Percentiles rank a stretch among this genome's conserved stretches.
These are phyloP conservation scores for Sepiola atlantica DNA, from an alignment of 2,888 invertebrate species.

Conservation along the genomic window DNA sequence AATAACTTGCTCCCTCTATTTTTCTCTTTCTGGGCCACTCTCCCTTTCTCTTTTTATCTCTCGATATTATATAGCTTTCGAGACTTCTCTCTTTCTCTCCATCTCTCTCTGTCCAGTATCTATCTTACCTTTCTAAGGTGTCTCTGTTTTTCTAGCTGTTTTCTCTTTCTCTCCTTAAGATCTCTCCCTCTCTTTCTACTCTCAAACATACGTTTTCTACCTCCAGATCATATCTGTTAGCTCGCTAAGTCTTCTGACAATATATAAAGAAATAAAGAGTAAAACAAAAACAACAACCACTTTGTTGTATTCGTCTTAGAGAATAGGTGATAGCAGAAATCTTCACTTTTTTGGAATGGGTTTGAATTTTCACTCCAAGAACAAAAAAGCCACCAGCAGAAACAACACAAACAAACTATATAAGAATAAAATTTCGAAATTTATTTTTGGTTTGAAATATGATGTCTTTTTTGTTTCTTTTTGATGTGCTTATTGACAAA, in stretches of 20 bases:
- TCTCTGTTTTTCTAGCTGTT: too few relatives aligned
- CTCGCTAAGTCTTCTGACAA: not conserved
- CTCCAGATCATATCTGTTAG: not conserved
- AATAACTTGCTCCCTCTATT: too few relatives aligned
- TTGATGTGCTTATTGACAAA: not conserved
- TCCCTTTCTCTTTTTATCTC: too few relatives aligned
- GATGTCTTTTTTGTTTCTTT: not conserved
- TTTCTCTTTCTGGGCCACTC: too few relatives aligned
- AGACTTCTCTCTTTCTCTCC: too few relatives aligned
- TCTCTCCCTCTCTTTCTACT: too few relatives aligned
- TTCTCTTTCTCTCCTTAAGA: too few relatives aligned
- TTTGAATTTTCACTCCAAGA: not conserved
- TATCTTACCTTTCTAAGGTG: too few relatives aligned
- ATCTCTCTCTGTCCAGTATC: too few relatives aligned
- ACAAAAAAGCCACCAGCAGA: not conserved
- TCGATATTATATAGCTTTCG: too few relatives aligned
- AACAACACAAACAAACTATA: not conserved
- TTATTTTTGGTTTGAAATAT: not conserved
- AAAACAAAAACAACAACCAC: not conserved
- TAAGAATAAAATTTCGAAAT: not conserved
- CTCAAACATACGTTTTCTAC: not conserved
- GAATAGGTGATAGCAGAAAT: not conserved
- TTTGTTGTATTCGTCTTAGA: not conserved
- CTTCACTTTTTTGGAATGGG: not conserved
- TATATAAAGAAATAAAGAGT: not conserved